Evolutionary conservation across 2,113 vertebrate species (phyloP), one percentile per base, ranked within the genome.

Genomic region (Pelusios castaneus): DNA sequence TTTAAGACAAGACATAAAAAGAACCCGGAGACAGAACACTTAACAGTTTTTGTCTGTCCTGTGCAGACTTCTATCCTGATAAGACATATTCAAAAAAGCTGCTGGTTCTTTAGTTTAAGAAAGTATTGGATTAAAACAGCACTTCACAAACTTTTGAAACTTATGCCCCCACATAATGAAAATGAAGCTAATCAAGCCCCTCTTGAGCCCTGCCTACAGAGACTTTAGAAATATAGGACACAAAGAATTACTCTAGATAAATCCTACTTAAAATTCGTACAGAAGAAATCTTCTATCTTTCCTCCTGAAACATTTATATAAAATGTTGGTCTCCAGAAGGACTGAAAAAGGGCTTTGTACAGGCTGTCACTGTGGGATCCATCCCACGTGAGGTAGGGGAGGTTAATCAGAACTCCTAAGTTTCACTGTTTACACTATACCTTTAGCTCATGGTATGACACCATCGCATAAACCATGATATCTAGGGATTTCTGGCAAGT

Each of bases 91-190:
- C n/a, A 13, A 82, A 70, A 85, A 90, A 31, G 55, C 82, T 87
- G 55, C 88, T 70, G 87, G 55, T 49, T 90, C 82, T 88, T 84
- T 67, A 58, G 24, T 77, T 58, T 60, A 91, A 87, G 88, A 91
- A 79, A 0, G 5, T 34, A 3, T 43, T 85, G 34, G 16, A n/a
- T 70, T 19, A 70, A 16, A 70, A 70, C 14, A 70, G 16, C 13
- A 70, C 21, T 70, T 38, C 63, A 31, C 31, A n/a, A 63, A 63
- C 31, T 63, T 70, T 70, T 70, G 16, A 38, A 70, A 70, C 21
- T 21, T 80, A 60, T 84, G 13, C 1, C 87, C 8, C 16, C 21
- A 55, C 16, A n/a, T 85, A 47, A 76, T 47, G 25, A 78, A 70
- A 21, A 63, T 78, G 4, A 2, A 2, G 52, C 10, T 6, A n/a